Evolutionary conservation across 2,113 vertebrate species (phyloP), one percentile per base, ranked within the genome.

Genomic region (Psophia crepitans): DNA sequence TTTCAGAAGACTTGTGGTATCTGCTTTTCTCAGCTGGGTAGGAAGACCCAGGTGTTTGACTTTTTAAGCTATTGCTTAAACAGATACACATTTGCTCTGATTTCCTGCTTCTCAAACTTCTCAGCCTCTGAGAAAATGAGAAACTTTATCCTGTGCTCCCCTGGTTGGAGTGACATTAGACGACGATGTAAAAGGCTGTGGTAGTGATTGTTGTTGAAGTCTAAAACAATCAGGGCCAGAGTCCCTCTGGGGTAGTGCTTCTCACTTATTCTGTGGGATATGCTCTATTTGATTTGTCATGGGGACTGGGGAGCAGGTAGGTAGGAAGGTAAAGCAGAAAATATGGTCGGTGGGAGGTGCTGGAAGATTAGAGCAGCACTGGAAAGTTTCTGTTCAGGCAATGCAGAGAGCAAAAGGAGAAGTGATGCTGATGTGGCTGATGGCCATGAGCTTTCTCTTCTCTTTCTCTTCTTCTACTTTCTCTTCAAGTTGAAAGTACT

Each of bases 381-480:
- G 7, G 17, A 70, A 68, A 28, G 14, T 3, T 1, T 44, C 70
- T 77, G 23, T 46, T 27, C 12, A 35, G 65, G 28, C 17, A 60
- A 10, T 15, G 28, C 30, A 16, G 27, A 26, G 49, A 30, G 57
- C 44, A 84, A 44, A 66, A 66, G 35, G 35, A 77, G 64, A n/a
- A 66, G n/a, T 0, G 0, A 14, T 48, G 39, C 57, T 18, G 13
- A 8, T 5, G 4, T 37, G n/a, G 15, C 28, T 53, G 35, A 3
- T 54, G 68, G 22, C 37, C 43, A 14, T 56, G 82, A 23, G 3
- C 43, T 90, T 53, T n/a, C 64, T 37, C 22, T 70, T 75, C 48
- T 51, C 44, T 22, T 48, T 53, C 37, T 65, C 9, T 71, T 60
- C 24, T 41, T 37, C 46, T 30, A 32, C 37, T 89, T 85, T 56